A percentile compares a stretch with the other conserved stretches of the same genome.
phyloP scores from a whole-genome alignment of 2,113 vertebrate species.

The Lepus timidus region DNA sequence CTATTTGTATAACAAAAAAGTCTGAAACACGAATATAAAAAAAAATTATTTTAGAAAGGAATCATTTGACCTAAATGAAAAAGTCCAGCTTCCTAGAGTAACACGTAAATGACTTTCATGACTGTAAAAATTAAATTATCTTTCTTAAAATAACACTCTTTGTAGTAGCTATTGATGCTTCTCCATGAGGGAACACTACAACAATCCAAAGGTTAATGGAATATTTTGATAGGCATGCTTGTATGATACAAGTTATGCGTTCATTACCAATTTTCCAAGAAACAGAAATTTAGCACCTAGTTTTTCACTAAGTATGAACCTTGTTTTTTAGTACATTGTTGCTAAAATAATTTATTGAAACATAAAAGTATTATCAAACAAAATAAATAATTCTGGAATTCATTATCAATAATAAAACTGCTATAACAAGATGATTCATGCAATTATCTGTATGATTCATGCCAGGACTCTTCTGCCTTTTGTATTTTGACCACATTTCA shows the following conservation, averaged over 20 bases:
- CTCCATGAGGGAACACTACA: background rate
- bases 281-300: constrained; percentile 32
- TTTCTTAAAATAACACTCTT: background rate
- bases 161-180: background rate
- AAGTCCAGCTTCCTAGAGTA: background rate
- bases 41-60: background rate
- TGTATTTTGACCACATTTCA: background rate
- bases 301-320: background rate
- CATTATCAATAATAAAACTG: background rate
- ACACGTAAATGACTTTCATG: background rate
- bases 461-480: background rate
- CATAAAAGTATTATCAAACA: constrained; percentile 2
- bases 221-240: background rate
- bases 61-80: background rate
- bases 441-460: background rate
- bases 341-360: constrained; percentile 5
- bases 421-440: constrained; percentile 3
- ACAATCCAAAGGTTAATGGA: background rate
- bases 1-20: background rate
- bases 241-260: background rate
- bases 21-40: background rate
- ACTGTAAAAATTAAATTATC: background rate
- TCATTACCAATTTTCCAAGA: background rate
- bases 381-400: background rate
- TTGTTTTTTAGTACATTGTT: background rate